Percentiles rank a stretch among this genome's conserved stretches.
phyloP scores from a whole-genome alignment of 2,888 invertebrate genomes.

The Scaeva pyrastri region DNA sequence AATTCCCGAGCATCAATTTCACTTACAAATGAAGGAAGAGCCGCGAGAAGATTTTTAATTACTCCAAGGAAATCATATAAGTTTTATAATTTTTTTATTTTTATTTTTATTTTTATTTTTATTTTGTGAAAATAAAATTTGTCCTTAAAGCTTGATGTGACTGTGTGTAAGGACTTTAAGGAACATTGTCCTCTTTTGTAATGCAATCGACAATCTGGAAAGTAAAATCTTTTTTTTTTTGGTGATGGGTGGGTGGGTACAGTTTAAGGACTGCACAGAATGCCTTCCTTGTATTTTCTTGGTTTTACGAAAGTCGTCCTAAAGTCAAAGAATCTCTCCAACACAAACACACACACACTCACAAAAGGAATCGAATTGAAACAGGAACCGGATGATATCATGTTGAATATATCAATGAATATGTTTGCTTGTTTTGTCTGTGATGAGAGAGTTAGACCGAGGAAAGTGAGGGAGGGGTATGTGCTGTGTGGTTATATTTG shows the following conservation, averaged over 20 bases:
- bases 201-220: slow-evolving; percentile 64
- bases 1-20: slow-evolving; percentile 65
- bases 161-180: slow-evolving; percentile 46
- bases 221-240: slow-evolving; percentile 24
- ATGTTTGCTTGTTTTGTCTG: slow-evolving; percentile 9
- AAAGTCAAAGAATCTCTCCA: slow-evolving; percentile 36
- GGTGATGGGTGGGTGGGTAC: not conserved
- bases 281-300: slow-evolving; percentile 20
- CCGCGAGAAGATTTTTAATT: slow-evolving; percentile 50
- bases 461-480: not conserved
- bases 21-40: slow-evolving; percentile 47
- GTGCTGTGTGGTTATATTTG: not conserved
- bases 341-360: not conserved
- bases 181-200: slow-evolving; percentile 36
- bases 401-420: slow-evolving; percentile 31
- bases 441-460: too few species aligned
- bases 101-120: too few species aligned
- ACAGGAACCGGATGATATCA: slow-evolving; percentile 39
- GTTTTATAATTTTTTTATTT: not conserved
- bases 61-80: slow-evolving; percentile 29
- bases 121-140: not conserved
- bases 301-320: slow-evolving; percentile 50
- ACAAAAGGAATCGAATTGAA: slow-evolving; percentile 8
- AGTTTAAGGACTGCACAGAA: slow-evolving; percentile 12
- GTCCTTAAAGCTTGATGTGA: slow-evolving; percentile 18